phyloP scores from a whole-genome alignment of 2,888 invertebrate species.

The Troglohyphantes excavatus region DNA sequence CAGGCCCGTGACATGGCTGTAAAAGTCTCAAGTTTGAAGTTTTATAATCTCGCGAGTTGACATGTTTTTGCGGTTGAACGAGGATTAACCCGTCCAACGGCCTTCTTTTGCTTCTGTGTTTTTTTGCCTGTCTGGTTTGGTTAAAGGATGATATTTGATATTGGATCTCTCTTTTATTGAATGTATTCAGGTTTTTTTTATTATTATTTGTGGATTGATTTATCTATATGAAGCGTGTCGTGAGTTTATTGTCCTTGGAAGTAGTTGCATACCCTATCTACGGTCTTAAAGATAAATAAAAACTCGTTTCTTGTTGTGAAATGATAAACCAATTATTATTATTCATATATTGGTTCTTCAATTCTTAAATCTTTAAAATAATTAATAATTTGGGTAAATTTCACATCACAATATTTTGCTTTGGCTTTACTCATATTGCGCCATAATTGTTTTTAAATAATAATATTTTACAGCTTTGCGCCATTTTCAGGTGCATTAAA shows the following conservation, averaged over 20 bases:
- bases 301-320: too few species aligned
- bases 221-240: background rate
- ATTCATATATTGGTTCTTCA: too few species aligned
- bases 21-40: slow-evolving; percentile 16
- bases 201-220: background rate
- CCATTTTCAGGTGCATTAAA: too few species aligned
- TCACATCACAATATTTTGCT: too few species aligned
- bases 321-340: too few species aligned
- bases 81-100: slow-evolving; percentile 27
- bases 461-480: too few species aligned
- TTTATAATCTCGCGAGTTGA: slow-evolving; percentile 30
- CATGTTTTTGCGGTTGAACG: slow-evolving; percentile 6
- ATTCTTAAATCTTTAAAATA: too few species aligned
- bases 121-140: too few species aligned
- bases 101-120: background rate
- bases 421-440: too few species aligned
- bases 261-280: background rate
- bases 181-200: background rate
- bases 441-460: too few species aligned
- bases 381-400: too few species aligned
- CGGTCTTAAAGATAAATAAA: too few species aligned
- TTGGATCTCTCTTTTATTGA: background rate
- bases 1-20: slow-evolving; percentile 23
- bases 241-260: background rate
- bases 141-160: background rate